Evolutionary conservation across 2,113 vertebrate species (phyloP), one percentile per base, ranked within the genome.

Genomic region (Oostethus manadensis): DNA sequence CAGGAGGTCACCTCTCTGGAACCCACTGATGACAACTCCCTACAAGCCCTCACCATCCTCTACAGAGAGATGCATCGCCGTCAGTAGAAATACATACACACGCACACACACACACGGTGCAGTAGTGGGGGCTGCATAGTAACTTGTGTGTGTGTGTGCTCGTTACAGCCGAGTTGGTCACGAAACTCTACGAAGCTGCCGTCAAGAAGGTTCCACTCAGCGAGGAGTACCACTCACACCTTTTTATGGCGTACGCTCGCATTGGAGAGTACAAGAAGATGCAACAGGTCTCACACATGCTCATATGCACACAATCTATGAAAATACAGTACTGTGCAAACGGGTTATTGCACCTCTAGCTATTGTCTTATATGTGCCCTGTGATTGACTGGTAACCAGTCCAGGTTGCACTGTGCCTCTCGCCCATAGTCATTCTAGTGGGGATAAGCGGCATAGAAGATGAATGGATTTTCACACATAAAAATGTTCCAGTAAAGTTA

Each of bases 231-330:
- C 97, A 99, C 85, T 98, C 97, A 8, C 96, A 99, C 68, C 96
- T 99, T 74, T 99, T 99, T 86, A 99, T 99, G 97, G 97, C 97
- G 2, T 99, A 99, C 10, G 97, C 96, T 60, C 92, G 97, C 42
- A 93, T 99, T 5, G 96, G 97, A 8, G 97, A 99, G 67, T 99
- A 99, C 88, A 99, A 99, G 89, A 99, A 98, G 86, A 99, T 99
- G 97, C 97, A 99, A 56, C 97, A 99, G 94, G 97, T 98, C 84
- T 53, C 17, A 20, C n/a, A 23, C 51, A 33, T 16, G 17, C n/a
- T n/a, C 47, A 48, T 6, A 20, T n/a, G 15, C 22, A 56, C 48
- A 20, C 6, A 1, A 16, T 23, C 13, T 14, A 42, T 14, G 38
- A 42, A n/a, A 3, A 4, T 14, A 42, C 13, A 14, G 38, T 42